Conservation (phyloP, 2,888 invertebrate genomes). For the Latheticus oryzae region DNA sequence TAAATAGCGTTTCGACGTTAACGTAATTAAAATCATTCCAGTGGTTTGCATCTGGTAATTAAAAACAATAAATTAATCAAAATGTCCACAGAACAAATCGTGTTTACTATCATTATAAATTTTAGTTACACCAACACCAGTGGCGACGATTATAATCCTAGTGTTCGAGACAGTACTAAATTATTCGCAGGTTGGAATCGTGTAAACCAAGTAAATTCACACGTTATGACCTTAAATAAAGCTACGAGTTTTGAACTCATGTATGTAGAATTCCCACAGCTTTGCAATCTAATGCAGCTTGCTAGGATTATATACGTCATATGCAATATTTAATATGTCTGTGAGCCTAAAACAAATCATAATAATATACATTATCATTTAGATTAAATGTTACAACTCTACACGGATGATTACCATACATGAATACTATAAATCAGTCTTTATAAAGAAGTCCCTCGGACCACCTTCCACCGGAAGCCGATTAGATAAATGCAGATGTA, state of each 20-base stretch:
- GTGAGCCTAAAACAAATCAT: slow-evolving; percentile 9
- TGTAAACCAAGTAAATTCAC: slow-evolving; percentile 31
- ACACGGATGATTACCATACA: too few species aligned
- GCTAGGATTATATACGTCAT: slow-evolving; percentile 8
- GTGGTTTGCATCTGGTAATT: too few species aligned
- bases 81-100: slow-evolving; percentile 7
- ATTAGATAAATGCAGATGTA: too few species aligned
- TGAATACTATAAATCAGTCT: slow-evolving; percentile 1
- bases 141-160: slow-evolving; percentile 23
- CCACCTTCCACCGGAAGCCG: slow-evolving; percentile 2
- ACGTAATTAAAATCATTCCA: too few species aligned
- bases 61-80: slow-evolving; percentile 24
- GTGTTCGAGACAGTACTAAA: slow-evolving; percentile 22
- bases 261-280: slow-evolving; percentile 25
- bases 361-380: slow-evolving; percentile 12
- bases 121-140: slow-evolving; percentile 14
- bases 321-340: slow-evolving; percentile 10
- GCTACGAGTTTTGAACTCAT: slow-evolving; percentile 17
- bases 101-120: slow-evolving; percentile 18
- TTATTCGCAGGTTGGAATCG: slow-evolving; percentile 27
- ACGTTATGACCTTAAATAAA: slow-evolving; percentile 35
- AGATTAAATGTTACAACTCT: slow-evolving; percentile 14
- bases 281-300: slow-evolving; percentile 29
- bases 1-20: too few species aligned
- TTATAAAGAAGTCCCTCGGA: not conserved